A percentile compares a stretch with the other conserved stretches of the same genome.
These are phyloP conservation scores for Actinemys pallida DNA, from an alignment of 2,113 vertebrate species.

Conservation along the genomic window DNA sequence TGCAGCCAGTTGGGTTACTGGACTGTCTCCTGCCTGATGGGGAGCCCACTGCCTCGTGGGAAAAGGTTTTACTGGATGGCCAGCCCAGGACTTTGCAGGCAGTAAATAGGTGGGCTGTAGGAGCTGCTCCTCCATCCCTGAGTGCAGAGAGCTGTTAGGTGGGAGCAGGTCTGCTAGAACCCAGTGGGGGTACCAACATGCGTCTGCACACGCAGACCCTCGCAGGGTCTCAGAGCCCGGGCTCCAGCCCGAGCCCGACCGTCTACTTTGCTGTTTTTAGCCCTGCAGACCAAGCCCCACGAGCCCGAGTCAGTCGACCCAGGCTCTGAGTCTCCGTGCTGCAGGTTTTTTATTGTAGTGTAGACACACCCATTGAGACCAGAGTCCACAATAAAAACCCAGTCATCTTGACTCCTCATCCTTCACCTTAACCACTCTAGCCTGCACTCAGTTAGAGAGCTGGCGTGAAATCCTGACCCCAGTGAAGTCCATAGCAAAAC, in stretches of 20 bases:
- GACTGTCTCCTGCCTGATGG: not conserved
- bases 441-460: not conserved
- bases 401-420: not conserved
- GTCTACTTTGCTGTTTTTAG: not conserved
- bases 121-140: not conserved
- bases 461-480: not conserved
- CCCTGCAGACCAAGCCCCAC: too few species aligned
- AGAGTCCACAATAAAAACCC: not conserved
- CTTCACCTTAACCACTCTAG: not conserved
- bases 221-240: not conserved
- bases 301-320: not conserved
- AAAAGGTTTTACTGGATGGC: not conserved
- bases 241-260: not conserved
- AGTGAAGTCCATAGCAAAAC: not conserved
- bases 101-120: not conserved
- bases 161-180: not conserved
- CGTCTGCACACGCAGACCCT: not conserved
- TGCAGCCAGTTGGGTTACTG: fast-evolving
- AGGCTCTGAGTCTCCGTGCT: too few species aligned
- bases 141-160: not conserved
- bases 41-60: not conserved
- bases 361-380: not conserved
- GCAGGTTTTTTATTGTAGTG: not conserved
- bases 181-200: fast-evolving
- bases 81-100: not conserved